A percentile compares a stretch with the other conserved stretches of the same genome.
phyloP scores from a whole-genome alignment of 2,113 vertebrate genomes.

The Delphinapterus leucas region DNA sequence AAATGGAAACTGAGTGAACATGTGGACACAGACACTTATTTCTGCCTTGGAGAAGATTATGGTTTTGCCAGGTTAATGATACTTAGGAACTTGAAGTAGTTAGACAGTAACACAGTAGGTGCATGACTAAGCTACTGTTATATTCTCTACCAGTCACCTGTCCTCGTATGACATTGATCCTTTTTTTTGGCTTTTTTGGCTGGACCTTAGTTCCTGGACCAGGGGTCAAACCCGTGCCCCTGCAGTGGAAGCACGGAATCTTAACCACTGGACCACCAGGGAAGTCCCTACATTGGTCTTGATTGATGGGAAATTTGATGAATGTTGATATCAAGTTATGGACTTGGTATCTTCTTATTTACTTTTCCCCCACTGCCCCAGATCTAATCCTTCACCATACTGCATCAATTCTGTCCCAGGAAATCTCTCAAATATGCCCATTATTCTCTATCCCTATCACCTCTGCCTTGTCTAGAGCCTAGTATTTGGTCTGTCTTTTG shows the following conservation, averaged over 20 bases:
- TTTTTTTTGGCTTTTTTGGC: not conserved
- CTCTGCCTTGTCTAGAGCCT: not conserved
- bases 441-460: not conserved
- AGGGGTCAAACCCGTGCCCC: not conserved
- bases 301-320: not conserved
- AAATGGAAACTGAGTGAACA: not conserved
- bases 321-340: not conserved
- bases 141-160: not conserved
- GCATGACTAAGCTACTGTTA: not conserved
- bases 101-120: not conserved
- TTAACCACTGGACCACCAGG: not conserved
- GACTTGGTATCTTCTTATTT: not conserved
- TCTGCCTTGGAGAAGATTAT: conserved; percentile 3
- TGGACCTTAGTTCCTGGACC: not conserved
- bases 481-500: not conserved
- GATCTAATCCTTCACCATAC: not conserved
- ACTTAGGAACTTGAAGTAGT: not conserved
- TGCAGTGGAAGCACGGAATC: not conserved
- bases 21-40: not conserved
- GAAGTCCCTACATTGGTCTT: not conserved
- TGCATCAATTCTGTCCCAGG: not conserved
- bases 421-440: not conserved
- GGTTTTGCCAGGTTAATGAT: not conserved
- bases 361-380: not conserved
- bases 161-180: not conserved